Conservation (phyloP, 2,888 invertebrate genomes). For the Orchesellides sinensis region DNA sequence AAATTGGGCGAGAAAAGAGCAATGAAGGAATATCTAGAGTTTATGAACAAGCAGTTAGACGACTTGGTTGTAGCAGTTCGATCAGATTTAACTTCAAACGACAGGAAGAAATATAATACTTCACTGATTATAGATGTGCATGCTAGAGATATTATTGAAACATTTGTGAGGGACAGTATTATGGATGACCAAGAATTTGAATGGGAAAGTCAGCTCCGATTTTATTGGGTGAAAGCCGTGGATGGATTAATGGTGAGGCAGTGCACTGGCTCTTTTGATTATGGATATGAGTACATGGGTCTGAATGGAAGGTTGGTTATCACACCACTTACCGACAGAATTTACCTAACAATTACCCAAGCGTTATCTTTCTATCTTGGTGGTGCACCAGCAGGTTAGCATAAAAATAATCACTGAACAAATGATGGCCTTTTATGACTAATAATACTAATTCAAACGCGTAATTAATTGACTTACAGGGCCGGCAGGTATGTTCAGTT, state of each 20-base stretch:
- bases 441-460: neutral
- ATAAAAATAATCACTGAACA: constrained; percentile 76
- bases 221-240: constrained; percentile 91
- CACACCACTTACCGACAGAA: constrained; percentile 86
- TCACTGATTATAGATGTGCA: constrained; percentile 95
- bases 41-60: constrained; percentile 89
- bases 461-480: too few species aligned
- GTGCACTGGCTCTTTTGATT: constrained; percentile 91
- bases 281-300: constrained; percentile 98
- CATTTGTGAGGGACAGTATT: constrained; percentile 87
- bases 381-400: constrained; percentile 82
- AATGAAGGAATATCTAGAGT: constrained; percentile 92
- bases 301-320: constrained; percentile 37
- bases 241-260: constrained; percentile 90
- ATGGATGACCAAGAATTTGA: constrained; percentile 91
- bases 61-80: constrained; percentile 86
- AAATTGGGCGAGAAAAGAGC: constrained; percentile 85
- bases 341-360: constrained; percentile 95
- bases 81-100: constrained; percentile 86
- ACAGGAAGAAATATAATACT: constrained; percentile 91
- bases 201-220: constrained; percentile 95
- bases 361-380: constrained; percentile 94
- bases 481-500: too few species aligned
- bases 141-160: constrained; percentile 85
- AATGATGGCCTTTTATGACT: neutral